Conservation (phyloP, 2,888 invertebrate species). For the Orchesella flavescens region DNA sequence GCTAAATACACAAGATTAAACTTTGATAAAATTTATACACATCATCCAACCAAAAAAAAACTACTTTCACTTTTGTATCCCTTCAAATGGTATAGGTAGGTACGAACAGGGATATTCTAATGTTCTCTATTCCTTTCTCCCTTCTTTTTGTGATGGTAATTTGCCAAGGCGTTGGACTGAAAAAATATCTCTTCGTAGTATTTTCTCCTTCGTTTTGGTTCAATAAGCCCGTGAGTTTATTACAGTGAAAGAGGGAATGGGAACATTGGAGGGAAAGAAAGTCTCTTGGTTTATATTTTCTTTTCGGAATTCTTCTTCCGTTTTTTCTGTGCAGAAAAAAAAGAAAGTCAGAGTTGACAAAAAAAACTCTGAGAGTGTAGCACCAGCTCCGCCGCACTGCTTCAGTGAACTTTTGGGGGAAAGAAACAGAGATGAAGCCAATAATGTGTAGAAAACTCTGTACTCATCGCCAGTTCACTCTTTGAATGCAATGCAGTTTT, state of each 20-base stretch:
- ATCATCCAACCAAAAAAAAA: too few relatives aligned
- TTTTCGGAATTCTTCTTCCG: neutral
- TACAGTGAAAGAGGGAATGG: slow-evolving; percentile 1
- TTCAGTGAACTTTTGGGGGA: neutral
- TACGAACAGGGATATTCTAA: neutral
- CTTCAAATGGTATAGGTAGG: too few relatives aligned
- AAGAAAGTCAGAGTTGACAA: slow-evolving; percentile 12
- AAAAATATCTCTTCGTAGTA: neutral
- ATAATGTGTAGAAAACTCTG: neutral
- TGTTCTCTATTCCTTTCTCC: neutral
- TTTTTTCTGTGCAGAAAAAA: neutral
- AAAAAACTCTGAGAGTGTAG: neutral
- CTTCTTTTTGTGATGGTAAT: slow-evolving; percentile 20
- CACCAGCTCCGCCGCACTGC: neutral
- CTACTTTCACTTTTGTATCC: too few relatives aligned
- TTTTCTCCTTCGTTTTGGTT: neutral
- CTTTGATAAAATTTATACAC: too few relatives aligned
- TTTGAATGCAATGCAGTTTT: neutral
- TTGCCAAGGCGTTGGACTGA: slow-evolving; percentile 14
- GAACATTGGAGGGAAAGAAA: neutral
- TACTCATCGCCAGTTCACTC: too few relatives aligned
- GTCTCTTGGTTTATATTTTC: neutral
- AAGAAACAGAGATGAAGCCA: slow-evolving; percentile 18
- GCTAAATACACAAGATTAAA: too few relatives aligned
- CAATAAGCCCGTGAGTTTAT: neutral